Evolutionary conservation across 2,113 vertebrate species (phyloP), one percentile per base, ranked within the genome.

Genomic region (Sapayoa aenigma): DNA sequence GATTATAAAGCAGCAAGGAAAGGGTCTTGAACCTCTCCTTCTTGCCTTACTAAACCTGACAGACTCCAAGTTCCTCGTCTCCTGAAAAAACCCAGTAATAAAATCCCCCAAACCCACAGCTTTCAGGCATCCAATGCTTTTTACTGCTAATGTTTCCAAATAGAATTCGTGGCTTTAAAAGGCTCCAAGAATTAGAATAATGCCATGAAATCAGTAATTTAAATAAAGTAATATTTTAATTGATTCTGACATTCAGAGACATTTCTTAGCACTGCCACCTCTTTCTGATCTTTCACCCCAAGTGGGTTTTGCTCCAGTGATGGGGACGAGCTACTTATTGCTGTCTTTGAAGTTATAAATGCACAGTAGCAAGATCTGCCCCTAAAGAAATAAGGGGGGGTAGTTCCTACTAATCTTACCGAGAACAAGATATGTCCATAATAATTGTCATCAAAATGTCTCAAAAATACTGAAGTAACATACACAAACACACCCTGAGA

Each of bases 191-290:
- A 90, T 84, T 59, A 85, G 63, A 95, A 86, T 75, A 86, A 86
- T 21, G 46, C 52, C 73, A 82, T 31, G 13, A 84, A 93, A 78
- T 49, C 44, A 46, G 68, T 87, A 53, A 90, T 68, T 93, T 93
- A 92, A 96, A 96, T 85, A 77, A 88, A 92, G 83, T 50, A 90
- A 33, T 90, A 92, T 93, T 95, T 92, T 93, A 96, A 97, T 95
- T 87, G 90, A 93, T 89, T 89, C 60, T 89, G 76, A 90, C 72
- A 84, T 47, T 86, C 49, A 76, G 85, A 74, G 50, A 86, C 59
- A 44, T 81, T 94, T 91, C 52, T 87, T 35, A 60, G 60, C 49
- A 12, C 13, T 87, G 75, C 63, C 72, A 85, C 72, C 44, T 85
- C 67, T 31, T 85, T 42, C 88, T 50, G 80, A 93, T 88, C 88